phyloP scores from a whole-genome alignment of 2,113 vertebrate species.

The Chloropsis cyanopogon region DNA sequence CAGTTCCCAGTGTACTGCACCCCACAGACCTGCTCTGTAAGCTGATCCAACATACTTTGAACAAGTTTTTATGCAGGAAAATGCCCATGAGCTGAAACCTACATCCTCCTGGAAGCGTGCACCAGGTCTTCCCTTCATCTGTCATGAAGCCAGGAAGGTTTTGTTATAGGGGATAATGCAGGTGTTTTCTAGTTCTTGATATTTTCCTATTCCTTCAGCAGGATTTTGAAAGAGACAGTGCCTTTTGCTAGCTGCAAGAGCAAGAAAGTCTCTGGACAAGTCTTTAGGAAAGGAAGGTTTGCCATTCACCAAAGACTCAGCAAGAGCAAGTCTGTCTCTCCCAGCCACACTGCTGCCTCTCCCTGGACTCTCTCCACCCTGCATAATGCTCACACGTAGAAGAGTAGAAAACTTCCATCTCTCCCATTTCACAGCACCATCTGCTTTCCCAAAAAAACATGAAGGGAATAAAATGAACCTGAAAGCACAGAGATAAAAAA shows the following conservation, averaged over 20 bases:
- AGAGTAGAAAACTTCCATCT: not conserved
- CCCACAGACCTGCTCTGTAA: not conserved
- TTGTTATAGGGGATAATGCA: not conserved
- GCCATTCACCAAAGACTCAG: not conserved
- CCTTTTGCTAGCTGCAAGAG: not conserved
- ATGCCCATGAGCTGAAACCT: not conserved
- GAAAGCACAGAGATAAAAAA: not conserved
- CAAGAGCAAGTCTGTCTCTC: not conserved
- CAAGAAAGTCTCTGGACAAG: not conserved
- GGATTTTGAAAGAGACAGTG: not conserved
- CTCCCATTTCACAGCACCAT: rapidly evolving
- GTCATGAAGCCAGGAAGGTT: not conserved
- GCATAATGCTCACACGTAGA: not conserved
- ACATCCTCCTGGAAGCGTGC: not conserved
- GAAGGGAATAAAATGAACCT: not conserved
- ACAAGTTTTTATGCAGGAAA: not conserved
- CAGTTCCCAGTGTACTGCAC: not conserved
- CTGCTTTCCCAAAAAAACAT: not conserved
- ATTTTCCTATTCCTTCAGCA: not conserved
- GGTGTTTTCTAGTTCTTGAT: not conserved
- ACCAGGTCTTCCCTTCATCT: not conserved
- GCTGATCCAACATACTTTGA: not conserved
- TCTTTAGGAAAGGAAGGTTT: not conserved
- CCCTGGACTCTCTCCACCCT: not conserved
- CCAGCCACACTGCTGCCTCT: not conserved